A percentile compares a stretch with the other conserved stretches of the same genome.
These are phyloP conservation scores for Formica exsecta DNA, from an alignment of 1,140 invertebrate species.

Conservation along the genomic window DNA sequence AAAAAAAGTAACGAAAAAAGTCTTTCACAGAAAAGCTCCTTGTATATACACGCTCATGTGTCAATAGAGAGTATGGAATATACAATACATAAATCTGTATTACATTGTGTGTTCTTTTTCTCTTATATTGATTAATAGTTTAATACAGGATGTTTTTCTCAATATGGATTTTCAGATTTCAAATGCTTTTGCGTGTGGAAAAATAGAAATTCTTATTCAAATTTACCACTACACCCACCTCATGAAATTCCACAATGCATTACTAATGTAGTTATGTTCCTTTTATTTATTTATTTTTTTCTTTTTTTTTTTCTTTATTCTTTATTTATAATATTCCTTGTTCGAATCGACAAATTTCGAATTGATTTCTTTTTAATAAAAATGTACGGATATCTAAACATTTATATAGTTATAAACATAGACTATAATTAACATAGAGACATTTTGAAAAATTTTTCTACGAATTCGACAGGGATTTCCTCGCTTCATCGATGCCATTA, in stretches of 20 bases:
- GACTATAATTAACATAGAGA: too few relatives aligned
- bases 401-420: too few relatives aligned
- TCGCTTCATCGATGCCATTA: not conserved
- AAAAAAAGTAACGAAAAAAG: conserved; percentile 11
- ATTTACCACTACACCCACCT: not conserved
- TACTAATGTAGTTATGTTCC: not conserved
- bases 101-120: conserved; percentile 29
- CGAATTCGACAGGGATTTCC: not conserved
- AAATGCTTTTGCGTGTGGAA: not conserved
- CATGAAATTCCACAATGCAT: not conserved
- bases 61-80: conserved; percentile 58
- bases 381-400: too few relatives aligned
- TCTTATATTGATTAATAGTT: conserved; percentile 35
- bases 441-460: too few relatives aligned
- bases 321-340: not conserved
- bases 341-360: too few relatives aligned
- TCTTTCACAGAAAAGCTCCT: conserved; percentile 30
- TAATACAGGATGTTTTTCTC: not conserved
- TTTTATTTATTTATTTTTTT: too few relatives aligned
- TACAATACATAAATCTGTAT: conserved; percentile 50
- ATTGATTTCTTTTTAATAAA: too few relatives aligned
- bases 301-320: not conserved
- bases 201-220: not conserved
- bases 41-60: conserved; percentile 57
- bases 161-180: not conserved